Evolutionary conservation across 2,797 vertebrate genomes (phyloP), one percentile per base, ranked within the genome.

Genomic region (Pampus argenteus): DNA sequence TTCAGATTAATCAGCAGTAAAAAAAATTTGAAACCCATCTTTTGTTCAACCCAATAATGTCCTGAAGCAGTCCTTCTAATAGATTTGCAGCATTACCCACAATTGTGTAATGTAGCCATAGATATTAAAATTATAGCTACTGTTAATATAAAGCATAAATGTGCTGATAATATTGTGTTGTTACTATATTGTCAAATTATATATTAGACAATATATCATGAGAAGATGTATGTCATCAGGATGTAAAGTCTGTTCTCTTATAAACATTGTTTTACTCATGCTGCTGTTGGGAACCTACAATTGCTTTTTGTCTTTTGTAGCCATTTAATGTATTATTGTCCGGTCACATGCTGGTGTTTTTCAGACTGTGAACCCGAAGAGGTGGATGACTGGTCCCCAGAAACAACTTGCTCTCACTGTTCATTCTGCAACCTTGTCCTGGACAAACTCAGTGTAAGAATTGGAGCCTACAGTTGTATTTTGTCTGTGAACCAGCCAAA

Each of bases 311-410:
- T 54, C 3, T 52, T 10, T 18, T 40, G 29, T 55, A 28, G 61
- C 14, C 18, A 8, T 10, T 9, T 36, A 10, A 29, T 59, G 9
- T 59, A 20, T 38, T 51, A 28, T 59, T 45, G 9, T 8, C 14
- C 58, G 26, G 4, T 57, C 23, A 51, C 82, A n/a, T 54, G 28
- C 64, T 49, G 15, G 31, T 79, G 18, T 81, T 40, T 89, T 94
- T 92, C 90, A 99, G 98, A 97, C 95, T 99, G 97, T 96, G 98
- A 99, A 95, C 97, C 98, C 76, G 96, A 98, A 94, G 95, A 96
- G 75, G 93, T 96, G 73, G 96, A 95, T 93, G 97, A 99, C 92
- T 99, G 98, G 98, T 97, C 96, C 84, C 95, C 96, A 90, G 96
- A 98, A 93, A 95, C 95, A 91, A 96, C 95, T 92, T 96, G 95